A percentile compares a stretch with the other conserved stretches of the same genome.
These are phyloP conservation scores for Taenioides sp. DNA, from an alignment of 2,797 vertebrate species.

Conservation along the genomic window DNA sequence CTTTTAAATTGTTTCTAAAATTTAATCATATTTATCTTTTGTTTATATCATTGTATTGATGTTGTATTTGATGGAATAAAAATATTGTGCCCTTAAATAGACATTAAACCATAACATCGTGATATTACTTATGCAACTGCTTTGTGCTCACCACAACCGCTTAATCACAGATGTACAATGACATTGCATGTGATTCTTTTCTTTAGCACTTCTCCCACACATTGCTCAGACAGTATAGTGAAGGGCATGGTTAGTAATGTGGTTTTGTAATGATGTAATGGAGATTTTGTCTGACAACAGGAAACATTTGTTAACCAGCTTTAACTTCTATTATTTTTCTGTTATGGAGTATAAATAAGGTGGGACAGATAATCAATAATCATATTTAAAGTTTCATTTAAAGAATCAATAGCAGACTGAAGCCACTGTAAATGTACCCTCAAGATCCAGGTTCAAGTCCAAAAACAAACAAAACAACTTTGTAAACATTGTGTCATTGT, in stretches of 20 bases:
- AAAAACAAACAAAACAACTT: background rate
- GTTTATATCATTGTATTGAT: too few species aligned
- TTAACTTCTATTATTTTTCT: background rate
- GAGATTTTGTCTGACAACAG: background rate
- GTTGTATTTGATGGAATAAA: background rate
- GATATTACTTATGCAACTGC: background rate
- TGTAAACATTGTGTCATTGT: too few species aligned
- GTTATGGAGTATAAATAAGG: too few species aligned
- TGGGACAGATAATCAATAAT: too few species aligned
- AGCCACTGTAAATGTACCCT: too few species aligned
- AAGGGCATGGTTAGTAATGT: too few species aligned
- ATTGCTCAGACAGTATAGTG: conserved; percentile 16
- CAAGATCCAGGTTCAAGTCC: background rate
- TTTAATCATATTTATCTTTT: background rate
- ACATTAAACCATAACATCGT: background rate
- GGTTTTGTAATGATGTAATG: too few species aligned
- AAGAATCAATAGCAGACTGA: too few species aligned
- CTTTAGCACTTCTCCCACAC: conserved; percentile 14
- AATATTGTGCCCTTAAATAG: background rate
- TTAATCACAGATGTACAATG: conserved; percentile 55
- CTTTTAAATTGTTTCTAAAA: background rate
- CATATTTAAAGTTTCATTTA: too few species aligned
- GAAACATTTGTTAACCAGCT: background rate
- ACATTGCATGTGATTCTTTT: conserved; percentile 45
- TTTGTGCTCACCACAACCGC: conserved; percentile 24